These are phyloP conservation scores for Ammospiza caudacuta DNA, from an alignment of 2,113 vertebrate genomes.

Conservation along the genomic window DNA sequence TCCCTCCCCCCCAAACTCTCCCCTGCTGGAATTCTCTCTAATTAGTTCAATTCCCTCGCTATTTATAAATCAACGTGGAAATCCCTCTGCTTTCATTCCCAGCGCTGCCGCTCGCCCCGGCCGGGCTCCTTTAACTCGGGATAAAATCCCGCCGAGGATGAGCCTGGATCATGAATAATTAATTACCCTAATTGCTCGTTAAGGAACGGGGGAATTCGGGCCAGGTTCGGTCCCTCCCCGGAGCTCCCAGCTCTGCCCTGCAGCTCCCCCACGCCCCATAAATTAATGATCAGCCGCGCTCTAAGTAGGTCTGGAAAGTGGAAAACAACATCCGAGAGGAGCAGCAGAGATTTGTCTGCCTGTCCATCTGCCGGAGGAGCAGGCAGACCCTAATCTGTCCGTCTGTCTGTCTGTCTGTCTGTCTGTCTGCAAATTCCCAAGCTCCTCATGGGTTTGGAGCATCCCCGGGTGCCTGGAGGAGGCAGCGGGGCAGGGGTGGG, in stretches of 20 bases:
- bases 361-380: conserved; percentile 37
- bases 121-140: conserved; percentile 6
- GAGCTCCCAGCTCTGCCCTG: neutral
- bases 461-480: neutral
- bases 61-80: conserved; percentile 53
- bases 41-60: conserved; percentile 65
- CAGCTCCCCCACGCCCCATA: neutral
- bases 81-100: neutral
- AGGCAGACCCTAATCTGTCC: neutral
- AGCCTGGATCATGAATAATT: neutral
- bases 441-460: fast-evolving
- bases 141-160: neutral
- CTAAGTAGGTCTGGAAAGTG: conserved; percentile 38
- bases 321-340: neutral
- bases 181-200: neutral
- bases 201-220: neutral
- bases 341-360: conserved; percentile 5
- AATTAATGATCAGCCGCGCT: neutral
- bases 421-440: neutral
- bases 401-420: neutral
- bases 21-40: conserved; percentile 48
- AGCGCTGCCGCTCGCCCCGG: neutral
- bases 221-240: neutral
- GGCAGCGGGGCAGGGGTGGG: neutral
- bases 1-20: neutral